Evolutionary conservation across 2,797 vertebrate species (phyloP), one percentile per base, ranked within the genome.

Genomic region (Coregonus ussuriensis): DNA sequence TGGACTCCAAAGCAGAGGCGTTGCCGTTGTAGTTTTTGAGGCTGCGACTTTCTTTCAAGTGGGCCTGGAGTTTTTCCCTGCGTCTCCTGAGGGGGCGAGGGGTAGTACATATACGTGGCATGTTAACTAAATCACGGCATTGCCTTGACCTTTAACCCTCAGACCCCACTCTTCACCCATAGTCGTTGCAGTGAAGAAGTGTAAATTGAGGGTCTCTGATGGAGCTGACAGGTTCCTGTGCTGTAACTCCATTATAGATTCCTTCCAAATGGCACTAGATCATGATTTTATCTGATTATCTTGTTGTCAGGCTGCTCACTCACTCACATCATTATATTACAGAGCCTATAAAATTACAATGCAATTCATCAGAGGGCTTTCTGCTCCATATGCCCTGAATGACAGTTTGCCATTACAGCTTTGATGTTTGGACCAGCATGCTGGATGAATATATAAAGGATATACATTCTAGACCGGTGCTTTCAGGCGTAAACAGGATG

Each of bases 61-160:
- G 93, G 13, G 91, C 93, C 83, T 95, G 93, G 62, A 95, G 91
- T 83, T 95, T 95, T 88, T 95, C 92, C 59, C 93, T 88, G 75
- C 91, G 92, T 81, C 91, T 91, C 92, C 94, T 95, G 53, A 15
- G 74, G 35, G 65, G 53, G 13, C 31, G 18, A 18, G 14, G 2
- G 35, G 16, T 18, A 18, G 65, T 33, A 25, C 56, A 59, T 59
- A 59, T 59, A n/a, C 6, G 16, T 21, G 18, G 41, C 41, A 47
- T 47, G 41, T 47, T 47, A 47, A 47, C 41, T 47, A 13, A 47
- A 47, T 9, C 41, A 13, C 41, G 11, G 41, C 9, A 47, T 59
- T 59, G 18, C 18, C 56, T 59, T 59, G 56, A 4, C 56, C 56
- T 59, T 59, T 59, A 59, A 59, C 6, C 6, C 56, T 59, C 56